These are phyloP conservation scores for Protonibea diacanthus DNA, from an alignment of 2,797 vertebrate genomes.

Conservation along the genomic window DNA sequence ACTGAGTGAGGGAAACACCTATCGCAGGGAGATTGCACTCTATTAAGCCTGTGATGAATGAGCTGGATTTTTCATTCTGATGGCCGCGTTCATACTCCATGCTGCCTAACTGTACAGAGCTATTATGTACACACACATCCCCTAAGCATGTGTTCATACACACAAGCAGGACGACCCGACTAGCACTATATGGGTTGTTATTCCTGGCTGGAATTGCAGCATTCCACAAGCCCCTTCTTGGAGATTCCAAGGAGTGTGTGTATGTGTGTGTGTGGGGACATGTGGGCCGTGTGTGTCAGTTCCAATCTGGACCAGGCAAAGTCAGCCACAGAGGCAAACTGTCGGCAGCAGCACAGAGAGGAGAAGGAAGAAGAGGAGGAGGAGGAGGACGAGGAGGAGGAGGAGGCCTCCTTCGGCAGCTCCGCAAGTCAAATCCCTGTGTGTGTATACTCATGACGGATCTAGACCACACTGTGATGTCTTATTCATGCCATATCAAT, in stretches of 20 bases:
- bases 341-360: constrained; percentile 65
- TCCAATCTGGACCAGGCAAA: constrained; percentile 75
- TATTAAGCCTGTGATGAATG: constrained; percentile 63
- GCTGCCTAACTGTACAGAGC: constrained; percentile 37
- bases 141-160: constrained; percentile 43
- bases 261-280: constrained; percentile 31
- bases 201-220: constrained; percentile 75
- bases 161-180: constrained; percentile 54
- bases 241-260: constrained; percentile 58
- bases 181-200: constrained; percentile 73
- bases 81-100: constrained; percentile 44
- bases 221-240: constrained; percentile 76
- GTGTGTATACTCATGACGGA: constrained; percentile 81
- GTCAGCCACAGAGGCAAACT: constrained; percentile 72
- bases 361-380: constrained; percentile 22
- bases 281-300: constrained; percentile 68
- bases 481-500: constrained; percentile 86
- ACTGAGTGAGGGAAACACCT: constrained; percentile 63
- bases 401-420: constrained; percentile 51
- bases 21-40: constrained; percentile 54
- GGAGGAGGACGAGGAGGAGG: constrained; percentile 45
- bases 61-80: constrained; percentile 58
- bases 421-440: constrained; percentile 75
- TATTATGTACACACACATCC: constrained; percentile 45
- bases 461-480: constrained; percentile 84